A percentile compares a stretch with the other conserved stretches of the same genome.
These are phyloP conservation scores for Erannis defoliaria DNA, from an alignment of 2,888 invertebrate species.

Conservation along the genomic window DNA sequence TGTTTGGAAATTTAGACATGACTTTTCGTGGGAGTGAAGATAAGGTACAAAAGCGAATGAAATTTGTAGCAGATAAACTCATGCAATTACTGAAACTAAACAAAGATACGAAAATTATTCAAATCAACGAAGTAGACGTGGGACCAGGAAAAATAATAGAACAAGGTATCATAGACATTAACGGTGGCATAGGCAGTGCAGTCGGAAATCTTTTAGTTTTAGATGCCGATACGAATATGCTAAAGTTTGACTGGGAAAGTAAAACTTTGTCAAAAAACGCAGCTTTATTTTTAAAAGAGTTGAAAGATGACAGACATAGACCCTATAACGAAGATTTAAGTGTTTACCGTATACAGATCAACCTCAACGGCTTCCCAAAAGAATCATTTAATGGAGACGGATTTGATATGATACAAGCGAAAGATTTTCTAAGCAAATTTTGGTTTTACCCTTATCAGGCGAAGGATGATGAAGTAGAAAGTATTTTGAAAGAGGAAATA, in stretches of 20 bases:
- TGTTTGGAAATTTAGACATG: too few relatives aligned
- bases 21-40: too few relatives aligned
- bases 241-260: slow-evolving; percentile 47
- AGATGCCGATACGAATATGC: slow-evolving; percentile 44
- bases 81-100: slow-evolving; percentile 28
- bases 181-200: slow-evolving; percentile 54
- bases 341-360: slow-evolving; percentile 47
- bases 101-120: slow-evolving; percentile 39
- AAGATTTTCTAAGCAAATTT: too few relatives aligned
- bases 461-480: slow-evolving; percentile 54
- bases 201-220: slow-evolving; percentile 54
- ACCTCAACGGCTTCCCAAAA: slow-evolving; percentile 57
- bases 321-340: slow-evolving; percentile 21
- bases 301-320: slow-evolving; percentile 21
- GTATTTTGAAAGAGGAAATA: slow-evolving; percentile 53
- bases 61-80: slow-evolving; percentile 33
- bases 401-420: slow-evolving; percentile 51
- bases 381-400: slow-evolving; percentile 48
- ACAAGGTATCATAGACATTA: slow-evolving; percentile 47
- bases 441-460: too few relatives aligned
- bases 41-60: slow-evolving; percentile 35
- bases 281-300: slow-evolving; percentile 41
- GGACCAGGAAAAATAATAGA: slow-evolving; percentile 47
- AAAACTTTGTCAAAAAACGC: slow-evolving; percentile 45
- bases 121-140: slow-evolving; percentile 46